phyloP scores from a whole-genome alignment of 2,888 invertebrate species.

The Siphlonurus alternatus region DNA sequence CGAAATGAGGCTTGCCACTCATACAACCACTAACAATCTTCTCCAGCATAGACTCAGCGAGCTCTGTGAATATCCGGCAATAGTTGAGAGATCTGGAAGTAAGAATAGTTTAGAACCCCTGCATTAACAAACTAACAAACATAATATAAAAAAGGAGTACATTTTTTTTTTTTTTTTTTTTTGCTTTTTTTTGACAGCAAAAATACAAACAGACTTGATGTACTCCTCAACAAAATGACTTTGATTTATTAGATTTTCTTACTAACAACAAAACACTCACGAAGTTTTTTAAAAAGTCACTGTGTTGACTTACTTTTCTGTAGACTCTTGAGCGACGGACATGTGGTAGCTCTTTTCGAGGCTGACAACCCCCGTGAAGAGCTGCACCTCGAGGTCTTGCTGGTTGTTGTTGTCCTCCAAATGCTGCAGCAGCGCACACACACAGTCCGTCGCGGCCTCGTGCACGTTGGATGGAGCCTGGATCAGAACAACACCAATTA shows the following conservation, averaged over 20 bases:
- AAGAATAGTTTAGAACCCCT: slow-evolving; percentile 12
- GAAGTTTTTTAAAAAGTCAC: too few species aligned
- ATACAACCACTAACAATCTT: slow-evolving; percentile 52
- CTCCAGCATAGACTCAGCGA: slow-evolving; percentile 79
- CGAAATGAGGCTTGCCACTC: slow-evolving; percentile 50
- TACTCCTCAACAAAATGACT: not conserved
- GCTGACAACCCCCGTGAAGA: slow-evolving; percentile 65
- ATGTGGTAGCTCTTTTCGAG: slow-evolving; percentile 76
- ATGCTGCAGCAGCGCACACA: slow-evolving; percentile 70
- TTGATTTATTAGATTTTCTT: not conserved
- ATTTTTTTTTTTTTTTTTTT: not conserved
- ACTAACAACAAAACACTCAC: too few species aligned
- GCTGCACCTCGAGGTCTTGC: slow-evolving; percentile 53
- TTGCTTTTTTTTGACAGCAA: too few species aligned
- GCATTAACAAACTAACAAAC: not conserved
- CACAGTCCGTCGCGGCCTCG: slow-evolving; percentile 78
- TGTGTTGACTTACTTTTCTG: slow-evolving; percentile 47
- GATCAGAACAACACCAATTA: not conserved
- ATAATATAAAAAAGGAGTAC: not conserved
- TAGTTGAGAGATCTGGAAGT: slow-evolving; percentile 62
- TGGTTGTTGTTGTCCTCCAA: slow-evolving; percentile 55
- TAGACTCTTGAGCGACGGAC: slow-evolving; percentile 84
- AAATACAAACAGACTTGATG: not conserved
- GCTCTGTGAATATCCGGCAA: slow-evolving; percentile 85
- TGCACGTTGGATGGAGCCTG: slow-evolving; percentile 45